Base-by-base conservation (phyloP, 2,797 vertebrate genomes). In the Ctenopoma multispine region DNA sequence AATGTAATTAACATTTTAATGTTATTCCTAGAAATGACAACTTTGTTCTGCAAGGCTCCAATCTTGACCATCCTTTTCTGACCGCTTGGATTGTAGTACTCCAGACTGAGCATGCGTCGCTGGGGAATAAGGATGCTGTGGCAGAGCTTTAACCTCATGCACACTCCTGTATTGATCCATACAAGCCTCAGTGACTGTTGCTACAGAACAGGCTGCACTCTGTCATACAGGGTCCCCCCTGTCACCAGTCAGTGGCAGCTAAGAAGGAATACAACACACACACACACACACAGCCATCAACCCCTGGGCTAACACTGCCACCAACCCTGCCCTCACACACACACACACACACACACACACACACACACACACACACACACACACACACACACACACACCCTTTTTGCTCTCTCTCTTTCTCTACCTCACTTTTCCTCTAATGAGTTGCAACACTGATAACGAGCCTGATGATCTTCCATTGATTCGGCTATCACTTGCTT, bases 391-490 rank as follows among this genome's bases (percentile, higher is more conserved):
- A 34, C 31, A 34, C 31, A 34, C 31, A 34, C 60, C 50, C 40
- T 18, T 65, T 77, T 95, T 14, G 11, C 38, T 40, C 12, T 94
- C 94, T 93, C 82, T 93, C 95, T 95, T 96, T 95, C 95, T 95
- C 96, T 96, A 96, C 95, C 96, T 97, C 96, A 96, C 96, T 98
- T 97, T 98, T 97, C 94, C 96, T 96, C 96, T 99, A 99, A 99
- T 99, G 97, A 99, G 97, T 98, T 99, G 97, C 97, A 98, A 98
- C 97, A 98, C 96, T 99, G 97, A 98, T 99, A 99, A 99, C 97
- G 97, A 99, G 96, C 95, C 97, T 99, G 97, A 99, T 99, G 97
- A 99, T 99, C 97, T 99, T 97, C 96, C 97, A 99, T 99, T 98
- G 97, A 99, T 99, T 97, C 96, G 96, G 96, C 97, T 96, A 99